These are phyloP conservation scores for Xestia c-nigrum DNA, from an alignment of 2,888 invertebrate genomes.

Conservation along the genomic window DNA sequence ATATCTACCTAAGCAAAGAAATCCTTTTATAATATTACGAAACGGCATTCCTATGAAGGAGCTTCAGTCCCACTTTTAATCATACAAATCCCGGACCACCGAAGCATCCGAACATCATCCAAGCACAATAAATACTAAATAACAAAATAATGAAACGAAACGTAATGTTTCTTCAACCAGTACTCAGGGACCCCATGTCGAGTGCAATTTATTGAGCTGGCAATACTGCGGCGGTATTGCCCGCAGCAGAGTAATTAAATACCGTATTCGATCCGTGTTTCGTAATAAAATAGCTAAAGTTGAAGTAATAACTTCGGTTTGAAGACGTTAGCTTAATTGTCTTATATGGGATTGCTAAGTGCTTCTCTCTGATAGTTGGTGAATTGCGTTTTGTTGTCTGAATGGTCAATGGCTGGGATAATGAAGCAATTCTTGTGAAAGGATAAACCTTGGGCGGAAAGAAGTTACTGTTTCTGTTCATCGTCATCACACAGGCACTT, in stretches of 20 bases:
- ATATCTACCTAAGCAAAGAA: background rate
- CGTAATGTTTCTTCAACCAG: conserved; percentile 46
- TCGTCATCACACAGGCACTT: background rate
- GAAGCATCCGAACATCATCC: background rate
- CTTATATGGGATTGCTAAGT: conserved; percentile 13
- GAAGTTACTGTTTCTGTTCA: background rate
- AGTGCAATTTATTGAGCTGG: conserved; percentile 59
- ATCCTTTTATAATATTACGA: background rate
- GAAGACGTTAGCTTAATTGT: conserved; percentile 25
- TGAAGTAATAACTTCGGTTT: conserved; percentile 28
- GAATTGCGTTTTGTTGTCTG: conserved; percentile 5
- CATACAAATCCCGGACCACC: conserved; percentile 15
- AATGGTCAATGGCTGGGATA: background rate
- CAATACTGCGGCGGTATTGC: conserved; percentile 43
- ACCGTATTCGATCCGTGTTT: conserved; percentile 50
- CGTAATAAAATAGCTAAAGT: conserved; percentile 46
- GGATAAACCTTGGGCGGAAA: background rate
- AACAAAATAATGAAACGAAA: conserved; percentile 31
- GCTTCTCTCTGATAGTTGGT: background rate
- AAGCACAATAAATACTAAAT: conserved; percentile 25
- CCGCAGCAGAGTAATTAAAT: conserved; percentile 55
- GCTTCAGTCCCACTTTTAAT: background rate
- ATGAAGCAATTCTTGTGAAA: conserved; percentile 9
- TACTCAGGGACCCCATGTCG: conserved; percentile 57
- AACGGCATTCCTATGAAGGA: background rate